Base-by-base conservation (phyloP, 2,888 invertebrate genomes). In the Drosophila flavopinicola region DNA sequence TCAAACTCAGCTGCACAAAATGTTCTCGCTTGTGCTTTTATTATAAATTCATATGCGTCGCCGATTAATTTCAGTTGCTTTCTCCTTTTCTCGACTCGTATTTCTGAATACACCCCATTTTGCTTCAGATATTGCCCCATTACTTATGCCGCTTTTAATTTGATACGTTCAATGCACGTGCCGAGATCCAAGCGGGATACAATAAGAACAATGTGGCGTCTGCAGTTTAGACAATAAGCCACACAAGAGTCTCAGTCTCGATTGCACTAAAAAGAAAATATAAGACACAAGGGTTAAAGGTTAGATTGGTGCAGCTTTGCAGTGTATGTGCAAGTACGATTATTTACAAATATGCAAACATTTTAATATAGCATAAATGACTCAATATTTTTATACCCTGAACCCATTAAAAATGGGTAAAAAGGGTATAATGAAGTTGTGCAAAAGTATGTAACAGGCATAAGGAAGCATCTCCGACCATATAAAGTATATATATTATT, bases 101-200 rank as follows among this genome's bases (percentile, higher is more conserved):
- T 41, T 53, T 13, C 52, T n/a, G 20, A 53, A 45, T 45, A 10
- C 27, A 2, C 20, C 25, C 25, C 10, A 1, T 10, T 10, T 25
- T 15, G 30, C 32, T 29, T 35, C 25, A 30, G 53, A 56, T 68
- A 74, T 64, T 56, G 41, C 45, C 48, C 76, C 80, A 80, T 80
- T 84, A 84, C 70, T 80, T 86, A 79, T 86, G 60, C 86, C 57
- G 51, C 66, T 84, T 84, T 86, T 84, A 80, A 84, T 80, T 86
- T 74, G 60, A 37, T 42, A 61, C 70, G 59, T 70, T 79, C 74
- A 67, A 79, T 84, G 80, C 77, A 79, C 74, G 70, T 71, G 86
- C 77, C 69, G 57, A 33, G 39, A 6, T 39, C 48, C 48, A 45
- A 42, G 45, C 15, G 45, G 44, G 37, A 32, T 17, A 13, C 32